Base-by-base conservation (phyloP, 2,113 vertebrate genomes). In the Leucopsar rothschildi region DNA sequence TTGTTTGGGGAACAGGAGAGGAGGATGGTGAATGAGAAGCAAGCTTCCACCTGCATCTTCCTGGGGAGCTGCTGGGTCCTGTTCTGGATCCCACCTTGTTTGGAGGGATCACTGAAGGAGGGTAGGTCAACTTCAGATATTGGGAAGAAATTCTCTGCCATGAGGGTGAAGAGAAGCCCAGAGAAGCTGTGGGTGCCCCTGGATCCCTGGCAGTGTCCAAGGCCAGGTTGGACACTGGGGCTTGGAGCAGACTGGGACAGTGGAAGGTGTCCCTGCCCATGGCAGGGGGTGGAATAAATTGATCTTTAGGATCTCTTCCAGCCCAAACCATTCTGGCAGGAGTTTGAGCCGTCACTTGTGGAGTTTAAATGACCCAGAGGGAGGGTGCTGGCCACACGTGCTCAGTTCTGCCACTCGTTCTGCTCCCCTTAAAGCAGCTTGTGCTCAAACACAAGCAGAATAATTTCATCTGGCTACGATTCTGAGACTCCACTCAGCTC, bases 271-370 rank as follows among this genome's bases (percentile, higher is more conserved):
- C 47, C 40, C n/a, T 63, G 39, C 28, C 47, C 6, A 3, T 28
- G 45, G 31, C 24, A 44, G 31, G 31, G 29, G 27, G 1, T 44
- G 65, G 29, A 3, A 35, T 7, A 5, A 24, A 4, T 4, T 16
- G 40, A 22, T 9, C 3, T 79, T 40, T 49, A 22, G 29, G 20
- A 11, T 55, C 24, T 20, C 19, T 40, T 55, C 49, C 57, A 31
- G 25, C n/a, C 20, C 42, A 56, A 64, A 29, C 35, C 17, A 3
- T 40, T 12, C 35, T 63, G 75, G 12, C 65, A 63, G 75, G 29
- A 16, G 47, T 45, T 29, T 28, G 42, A n/a, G 69, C 0, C 0
- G 27, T 20, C 47, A 21, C 37, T 63, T 10, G 16, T 3, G n/a
- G 39, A 78, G 45, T 11, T 72, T n/a, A 22, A 76, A 40, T 12